Evolutionary conservation across 2,888 invertebrate species (phyloP), one percentile per base, ranked within the genome.

Genomic region (Podotricha telesiphe): DNA sequence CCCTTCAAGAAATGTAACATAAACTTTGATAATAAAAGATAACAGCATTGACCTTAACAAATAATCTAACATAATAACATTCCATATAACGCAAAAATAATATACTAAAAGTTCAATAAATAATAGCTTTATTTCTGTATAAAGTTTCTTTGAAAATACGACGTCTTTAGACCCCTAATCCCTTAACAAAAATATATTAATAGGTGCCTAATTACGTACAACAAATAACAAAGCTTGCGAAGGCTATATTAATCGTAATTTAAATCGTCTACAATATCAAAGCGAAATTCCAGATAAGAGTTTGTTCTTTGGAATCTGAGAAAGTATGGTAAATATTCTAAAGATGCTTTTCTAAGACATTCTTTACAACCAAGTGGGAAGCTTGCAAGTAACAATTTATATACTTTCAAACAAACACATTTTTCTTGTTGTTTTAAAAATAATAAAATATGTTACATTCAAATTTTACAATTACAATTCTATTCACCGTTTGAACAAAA

Each of bases 241-340:
- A 34, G 20, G 37, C 62, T 62, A 34, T 62, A n/a, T n/a, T n/a
- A 50, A 62, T 62, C 62, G 34, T 50, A 37, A 62, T 50, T 48
- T 48, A 48, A 62, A 48, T 50, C 50, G 62, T 62, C 62, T 62
- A 62, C 34, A 62, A 62, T 62, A 62, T 62, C 62, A 62, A 62
- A 62, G 62, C 4, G 62, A 62, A 62, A 62, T 62, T 48, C 62
- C 62, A 37, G 37, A 62, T 61, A 28, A 50, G 48, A 34, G 62
- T 62, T 62, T 62, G 48, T 50, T 50, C 48, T 62, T 17, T 48
- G 48, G 62, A 62, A 62, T 62, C 47, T 34, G 62, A 62, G 62
- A 37, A 37, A 62, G 15, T 15, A 48, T 48, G 62, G 37, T 48
- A 62, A 62, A 50, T 62, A 62, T 59, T 59, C 28, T 59, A n/a